Percentiles rank a stretch among this genome's conserved stretches.
Conservation (phyloP, 2,113 vertebrate genomes). For the Pipa parva region DNA sequence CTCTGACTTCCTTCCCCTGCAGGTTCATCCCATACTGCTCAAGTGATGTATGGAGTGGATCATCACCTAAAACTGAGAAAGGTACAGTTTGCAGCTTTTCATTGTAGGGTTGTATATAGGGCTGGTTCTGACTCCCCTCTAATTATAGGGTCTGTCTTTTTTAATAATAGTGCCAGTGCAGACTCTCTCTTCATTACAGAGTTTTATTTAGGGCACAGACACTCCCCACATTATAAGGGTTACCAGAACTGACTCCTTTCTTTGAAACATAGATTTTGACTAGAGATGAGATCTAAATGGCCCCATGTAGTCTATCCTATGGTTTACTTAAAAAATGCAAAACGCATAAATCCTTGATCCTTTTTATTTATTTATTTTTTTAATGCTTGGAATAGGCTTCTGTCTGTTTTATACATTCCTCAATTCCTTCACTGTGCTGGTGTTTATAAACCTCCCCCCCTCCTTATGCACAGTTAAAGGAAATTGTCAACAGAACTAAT, state of each 20-base stretch:
- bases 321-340: background rate
- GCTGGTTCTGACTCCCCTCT: background rate
- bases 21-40: slow-evolving; percentile 97
- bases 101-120: background rate
- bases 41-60: slow-evolving; percentile 95
- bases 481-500: too few relatives aligned
- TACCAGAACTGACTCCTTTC: background rate
- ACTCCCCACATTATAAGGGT: background rate
- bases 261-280: background rate
- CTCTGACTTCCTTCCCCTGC: slow-evolving; percentile 43
- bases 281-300: background rate
- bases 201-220: too few relatives aligned
- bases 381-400: background rate
- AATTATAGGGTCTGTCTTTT: too few relatives aligned
- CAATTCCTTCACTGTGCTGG: background rate
- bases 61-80: slow-evolving; percentile 81
- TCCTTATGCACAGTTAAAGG: too few relatives aligned
- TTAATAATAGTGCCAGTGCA: background rate
- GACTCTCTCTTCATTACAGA: background rate
- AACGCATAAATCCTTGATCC: background rate
- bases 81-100: slow-evolving; percentile 68
- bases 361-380: background rate
- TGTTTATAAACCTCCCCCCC: background rate
- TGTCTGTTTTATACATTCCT: background rate
- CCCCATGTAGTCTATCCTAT: background rate